phyloP scores from a whole-genome alignment of 2,113 vertebrate genomes.

The Melanotaenia duboulayi region DNA sequence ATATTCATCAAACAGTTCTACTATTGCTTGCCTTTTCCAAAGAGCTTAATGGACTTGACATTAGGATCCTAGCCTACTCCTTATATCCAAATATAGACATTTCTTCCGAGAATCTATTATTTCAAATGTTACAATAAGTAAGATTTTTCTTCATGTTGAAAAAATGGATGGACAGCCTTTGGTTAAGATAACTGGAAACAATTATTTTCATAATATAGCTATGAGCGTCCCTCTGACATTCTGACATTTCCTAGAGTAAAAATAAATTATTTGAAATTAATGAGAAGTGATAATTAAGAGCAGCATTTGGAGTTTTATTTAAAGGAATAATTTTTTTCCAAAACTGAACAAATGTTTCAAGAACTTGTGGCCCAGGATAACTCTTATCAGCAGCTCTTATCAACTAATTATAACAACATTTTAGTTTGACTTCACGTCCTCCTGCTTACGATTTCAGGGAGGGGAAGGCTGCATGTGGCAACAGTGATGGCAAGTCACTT shows the following conservation, averaged over 20 bases:
- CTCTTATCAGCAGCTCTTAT: constrained; percentile 15
- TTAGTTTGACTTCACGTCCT: constrained; percentile 1
- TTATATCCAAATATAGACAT: too few relatives aligned
- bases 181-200: too few relatives aligned
- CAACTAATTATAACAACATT: constrained; percentile 37
- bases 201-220: too few relatives aligned
- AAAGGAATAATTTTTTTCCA: neutral
- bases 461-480: constrained; percentile 4
- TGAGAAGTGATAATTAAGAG: neutral
- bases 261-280: neutral
- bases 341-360: neutral
- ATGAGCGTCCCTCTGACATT: neutral
- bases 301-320: neutral
- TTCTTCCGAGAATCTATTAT: too few relatives aligned
- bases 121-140: too few relatives aligned
- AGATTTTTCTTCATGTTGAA: too few relatives aligned
- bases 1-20: too few relatives aligned
- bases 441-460: neutral
- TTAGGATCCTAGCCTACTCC: too few relatives aligned
- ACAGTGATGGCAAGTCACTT: constrained; percentile 26
- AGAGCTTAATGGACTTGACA: too few relatives aligned
- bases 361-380: neutral
- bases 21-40: too few relatives aligned
- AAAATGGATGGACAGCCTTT: too few relatives aligned
- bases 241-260: neutral